Evolutionary conservation across 2,888 invertebrate species (phyloP).

Genomic region (Scaptomyza cyrtandrae): DNA sequence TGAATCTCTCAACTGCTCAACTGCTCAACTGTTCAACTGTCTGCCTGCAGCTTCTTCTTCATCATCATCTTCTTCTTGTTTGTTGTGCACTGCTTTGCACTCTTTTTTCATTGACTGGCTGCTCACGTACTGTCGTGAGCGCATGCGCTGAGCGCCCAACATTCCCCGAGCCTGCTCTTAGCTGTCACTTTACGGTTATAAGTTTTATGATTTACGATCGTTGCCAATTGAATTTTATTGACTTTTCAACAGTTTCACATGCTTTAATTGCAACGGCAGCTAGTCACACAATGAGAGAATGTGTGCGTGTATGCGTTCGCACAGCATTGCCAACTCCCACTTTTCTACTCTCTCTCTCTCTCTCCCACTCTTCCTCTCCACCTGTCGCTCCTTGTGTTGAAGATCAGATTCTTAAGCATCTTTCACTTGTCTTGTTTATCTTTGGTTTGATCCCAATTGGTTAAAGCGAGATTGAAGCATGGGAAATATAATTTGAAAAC

Average conservation of each 20-base stretch:
- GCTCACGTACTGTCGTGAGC: conserved; percentile 71
- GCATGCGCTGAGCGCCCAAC: conserved; percentile 58
- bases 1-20: conserved; percentile 30
- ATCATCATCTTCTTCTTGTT: no score
- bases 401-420: conserved; percentile 1
- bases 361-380: conserved; percentile 1
- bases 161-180: conserved; percentile 74
- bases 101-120: conserved; percentile 57
- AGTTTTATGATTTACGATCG: conserved; percentile 84
- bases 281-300: not conserved
- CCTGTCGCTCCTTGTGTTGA: not conserved
- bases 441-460: conserved; percentile 33
- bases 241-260: conserved; percentile 77
- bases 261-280: conserved; percentile 26
- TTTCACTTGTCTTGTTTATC: conserved; percentile 20
- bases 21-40: not conserved
- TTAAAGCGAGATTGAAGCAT: conserved; percentile 1
- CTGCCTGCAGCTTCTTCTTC: conserved; percentile 11
- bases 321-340: conserved; percentile 30
- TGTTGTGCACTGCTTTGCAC: not conserved
- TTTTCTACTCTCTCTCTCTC: conserved; percentile 9
- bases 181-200: conserved; percentile 80
- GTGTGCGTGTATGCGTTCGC: not conserved
- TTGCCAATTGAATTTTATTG: conserved; percentile 81
- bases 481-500: not conserved